Evolutionary conservation across 2,113 vertebrate genomes (phyloP).

Genomic region (Ailuropoda melanoleuca): DNA sequence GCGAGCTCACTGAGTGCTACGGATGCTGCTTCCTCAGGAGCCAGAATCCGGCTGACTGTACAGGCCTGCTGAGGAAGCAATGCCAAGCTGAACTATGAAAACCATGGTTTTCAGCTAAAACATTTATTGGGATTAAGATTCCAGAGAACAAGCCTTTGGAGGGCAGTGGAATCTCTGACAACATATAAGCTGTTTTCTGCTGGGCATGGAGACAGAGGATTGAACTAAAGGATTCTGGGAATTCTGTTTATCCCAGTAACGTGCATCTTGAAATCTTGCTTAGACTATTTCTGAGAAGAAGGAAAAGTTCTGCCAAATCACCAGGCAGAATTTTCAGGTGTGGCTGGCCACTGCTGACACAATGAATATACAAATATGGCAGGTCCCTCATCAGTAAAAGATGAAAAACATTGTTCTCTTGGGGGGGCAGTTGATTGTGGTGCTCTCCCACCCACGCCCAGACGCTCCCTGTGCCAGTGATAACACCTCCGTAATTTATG

Average conservation of each 20-base stretch:
- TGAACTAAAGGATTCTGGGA: background rate
- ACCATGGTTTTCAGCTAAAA: background rate
- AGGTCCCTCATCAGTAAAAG: background rate
- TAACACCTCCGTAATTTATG: background rate
- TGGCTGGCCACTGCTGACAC: background rate
- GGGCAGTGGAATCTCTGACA: background rate
- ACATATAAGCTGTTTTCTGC: background rate
- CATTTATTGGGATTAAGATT: background rate
- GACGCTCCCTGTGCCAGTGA: background rate
- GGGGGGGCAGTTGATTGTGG: background rate
- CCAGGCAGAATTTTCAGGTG: background rate
- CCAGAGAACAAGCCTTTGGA: background rate
- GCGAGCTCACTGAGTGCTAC: background rate
- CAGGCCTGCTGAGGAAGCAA: background rate
- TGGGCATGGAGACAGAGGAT: background rate
- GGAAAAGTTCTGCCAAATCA: background rate
- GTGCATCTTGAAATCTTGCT: background rate
- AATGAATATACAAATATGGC: background rate
- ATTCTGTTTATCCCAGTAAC: conserved; percentile 8
- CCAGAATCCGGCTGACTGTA: background rate
- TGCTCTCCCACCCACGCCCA: background rate
- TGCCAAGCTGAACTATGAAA: background rate
- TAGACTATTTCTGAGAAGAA: conserved; percentile 2
- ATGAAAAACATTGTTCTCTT: background rate
- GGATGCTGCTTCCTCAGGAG: background rate